Evolutionary conservation across 1,140 invertebrate genomes (phyloP), one percentile per base, ranked within the genome.

Genomic region (Platorchestia sp.): DNA sequence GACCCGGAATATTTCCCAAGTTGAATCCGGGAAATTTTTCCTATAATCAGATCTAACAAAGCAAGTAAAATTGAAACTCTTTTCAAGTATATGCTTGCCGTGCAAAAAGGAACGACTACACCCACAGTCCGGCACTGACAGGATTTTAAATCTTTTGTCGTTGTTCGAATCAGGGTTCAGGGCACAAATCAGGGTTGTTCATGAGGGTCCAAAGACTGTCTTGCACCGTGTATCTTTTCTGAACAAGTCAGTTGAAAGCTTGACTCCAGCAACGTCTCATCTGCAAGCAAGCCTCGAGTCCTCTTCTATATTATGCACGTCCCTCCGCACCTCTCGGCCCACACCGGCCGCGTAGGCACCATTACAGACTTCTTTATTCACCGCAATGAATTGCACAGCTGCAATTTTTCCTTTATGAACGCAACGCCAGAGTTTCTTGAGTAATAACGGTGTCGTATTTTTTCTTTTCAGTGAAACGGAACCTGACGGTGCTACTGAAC

Each of bases 381-480:
- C 59, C 27, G 59, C 59, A 75, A 75, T 75, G 1, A 75, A 75
- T 36, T 75, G 27, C 59, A 75, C 14, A 75, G 59, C 14, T 10
- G 27, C 27, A 75, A 27, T 75, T 19, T 75, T 75, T 75, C 3
- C 36, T 75, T 51, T 19, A 51, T 22, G 59, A 75, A 75, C 36
- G n/a, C n/a, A 36, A 75, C 14, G 59, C 59, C 1, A 75, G 59
- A 75, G 27, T 75, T 19, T 36, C 14, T 75, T 36, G 1, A 19
- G 59, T 75, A 75, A 10, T 75, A 75, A 75, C 59, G 3, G 59
- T 75, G 27, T 75, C 59, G 27, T 75, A 75, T 75, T 10, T 47
- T 19, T 44, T 93, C 91, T 47, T 93, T 93, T 47, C 91, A 93
- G 91, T 93, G 41, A 93, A 93, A 47, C 45, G 43, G 22, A 93